These are phyloP conservation scores for Podocnemis expansa DNA, from an alignment of 2,113 vertebrate genomes.

Conservation along the genomic window DNA sequence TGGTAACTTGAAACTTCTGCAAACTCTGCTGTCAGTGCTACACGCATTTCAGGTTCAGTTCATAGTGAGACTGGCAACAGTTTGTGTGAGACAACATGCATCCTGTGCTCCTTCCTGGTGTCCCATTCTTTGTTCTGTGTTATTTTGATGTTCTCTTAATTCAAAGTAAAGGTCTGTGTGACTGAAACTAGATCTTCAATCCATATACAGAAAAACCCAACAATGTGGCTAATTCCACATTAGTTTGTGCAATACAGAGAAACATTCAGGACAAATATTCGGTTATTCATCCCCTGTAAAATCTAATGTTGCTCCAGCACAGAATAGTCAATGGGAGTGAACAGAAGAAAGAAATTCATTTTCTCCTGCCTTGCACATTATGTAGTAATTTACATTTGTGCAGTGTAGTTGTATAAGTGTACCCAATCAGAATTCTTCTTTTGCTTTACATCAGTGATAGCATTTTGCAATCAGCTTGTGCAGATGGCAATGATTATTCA, in stretches of 20 bases:
- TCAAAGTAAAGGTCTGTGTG: slow-evolving; percentile 49
- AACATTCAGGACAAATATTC: background rate
- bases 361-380: background rate
- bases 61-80: background rate
- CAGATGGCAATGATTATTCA: background rate
- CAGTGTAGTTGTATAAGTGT: background rate
- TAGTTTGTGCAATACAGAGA: background rate
- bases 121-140: slow-evolving; percentile 51
- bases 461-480: rapidly evolving
- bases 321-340: slow-evolving; percentile 31
- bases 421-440: rapidly evolving
- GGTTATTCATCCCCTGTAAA: background rate
- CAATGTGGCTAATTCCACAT: slow-evolving; percentile 11
- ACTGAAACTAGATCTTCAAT: background rate
- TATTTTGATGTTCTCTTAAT: slow-evolving; percentile 39
- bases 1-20: background rate
- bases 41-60: background rate
- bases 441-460: background rate
- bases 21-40: background rate
- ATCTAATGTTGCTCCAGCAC: slow-evolving; percentile 59
- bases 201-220: background rate
- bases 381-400: background rate
- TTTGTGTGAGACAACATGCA: background rate
- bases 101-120: slow-evolving; percentile 18
- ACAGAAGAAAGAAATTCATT: background rate